Evolutionary conservation across 1,140 invertebrate species (phyloP).

Genomic region (Ditylenchus dipsaci): DNA sequence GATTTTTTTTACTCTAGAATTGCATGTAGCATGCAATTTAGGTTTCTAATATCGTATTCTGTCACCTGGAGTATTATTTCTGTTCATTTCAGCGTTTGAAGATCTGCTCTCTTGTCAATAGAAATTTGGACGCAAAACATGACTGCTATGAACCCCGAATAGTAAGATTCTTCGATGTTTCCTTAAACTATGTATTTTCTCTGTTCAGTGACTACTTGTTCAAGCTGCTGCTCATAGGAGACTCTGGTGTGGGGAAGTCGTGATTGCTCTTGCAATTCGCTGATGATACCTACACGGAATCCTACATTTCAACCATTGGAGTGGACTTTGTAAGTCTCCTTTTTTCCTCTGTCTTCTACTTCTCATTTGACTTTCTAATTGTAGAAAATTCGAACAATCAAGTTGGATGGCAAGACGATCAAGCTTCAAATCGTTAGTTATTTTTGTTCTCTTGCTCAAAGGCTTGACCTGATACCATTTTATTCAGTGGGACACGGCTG

Average conservation of each 20-base stretch:
- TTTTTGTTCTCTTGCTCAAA: no score
- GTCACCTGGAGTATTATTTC: no score
- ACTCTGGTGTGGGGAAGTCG: constrained; percentile 98
- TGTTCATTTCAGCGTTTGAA: no score
- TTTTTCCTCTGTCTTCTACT: constrained; percentile 82
- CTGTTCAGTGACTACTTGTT: constrained; percentile 3
- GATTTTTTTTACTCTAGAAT: no score
- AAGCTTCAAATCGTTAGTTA: constrained; percentile 83
- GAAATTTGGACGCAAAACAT: no score
- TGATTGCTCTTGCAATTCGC: constrained; percentile 95
- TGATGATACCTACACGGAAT: constrained; percentile 94
- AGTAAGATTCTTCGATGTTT: no score
- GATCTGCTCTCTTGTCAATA: no score
- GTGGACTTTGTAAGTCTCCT: constrained; percentile 56
- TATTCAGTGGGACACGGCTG: constrained; percentile 88
- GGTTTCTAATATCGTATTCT: no score
- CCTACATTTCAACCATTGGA: constrained; percentile 13
- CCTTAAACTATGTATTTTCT: no score
- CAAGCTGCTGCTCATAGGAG: constrained; percentile 66
- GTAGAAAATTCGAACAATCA: constrained; percentile 98
- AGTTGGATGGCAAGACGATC: constrained; percentile 97
- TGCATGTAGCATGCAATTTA: no score
- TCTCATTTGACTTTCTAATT: constrained; percentile 39
- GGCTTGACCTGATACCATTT: background rate
- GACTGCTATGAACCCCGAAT: no score